A percentile compares a stretch with the other conserved stretches of the same genome.
Evolutionary conservation across 2,797 vertebrate genomes (phyloP).

Genomic region (Micropoecilia bifurca): DNA sequence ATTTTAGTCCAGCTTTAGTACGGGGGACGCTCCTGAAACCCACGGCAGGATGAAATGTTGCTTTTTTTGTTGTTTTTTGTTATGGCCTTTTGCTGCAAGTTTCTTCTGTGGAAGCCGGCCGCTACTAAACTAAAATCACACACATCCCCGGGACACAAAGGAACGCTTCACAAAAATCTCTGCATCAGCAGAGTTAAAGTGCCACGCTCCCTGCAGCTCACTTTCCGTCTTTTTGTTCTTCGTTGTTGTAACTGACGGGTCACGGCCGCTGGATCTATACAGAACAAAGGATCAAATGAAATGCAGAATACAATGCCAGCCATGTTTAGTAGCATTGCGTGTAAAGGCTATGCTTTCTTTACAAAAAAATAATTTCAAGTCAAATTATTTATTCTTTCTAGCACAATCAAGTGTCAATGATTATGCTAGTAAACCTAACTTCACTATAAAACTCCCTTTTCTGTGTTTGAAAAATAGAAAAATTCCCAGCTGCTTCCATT

Average conservation of each 20-base stretch:
- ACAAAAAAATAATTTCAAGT: background rate
- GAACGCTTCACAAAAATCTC: constrained; percentile 45
- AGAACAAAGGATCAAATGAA: constrained; percentile 27
- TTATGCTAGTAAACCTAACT: background rate
- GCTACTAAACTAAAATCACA: constrained; percentile 20
- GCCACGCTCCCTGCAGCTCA: constrained; percentile 26
- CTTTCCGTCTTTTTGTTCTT: constrained; percentile 43
- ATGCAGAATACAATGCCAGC: background rate
- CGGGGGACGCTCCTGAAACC: constrained; percentile 39
- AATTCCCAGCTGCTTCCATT: background rate
- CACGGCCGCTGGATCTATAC: constrained; percentile 41
- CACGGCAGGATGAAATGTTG: constrained; percentile 25
- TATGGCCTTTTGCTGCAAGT: constrained; percentile 30
- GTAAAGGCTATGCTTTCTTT: background rate
- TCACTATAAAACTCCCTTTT: background rate
- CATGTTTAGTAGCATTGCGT: background rate
- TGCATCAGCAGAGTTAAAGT: constrained; percentile 69
- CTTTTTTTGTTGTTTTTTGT: background rate
- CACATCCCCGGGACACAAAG: constrained; percentile 22
- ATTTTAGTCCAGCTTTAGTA: constrained; percentile 30
- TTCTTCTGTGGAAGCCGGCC: constrained; percentile 25
- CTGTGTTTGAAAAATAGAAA: background rate
- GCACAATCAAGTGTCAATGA: background rate
- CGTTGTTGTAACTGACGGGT: constrained; percentile 37
- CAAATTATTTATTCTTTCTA: background rate